Evolutionary conservation across 2,113 vertebrate genomes (phyloP).

Genomic region (Nematolebias whitei): DNA sequence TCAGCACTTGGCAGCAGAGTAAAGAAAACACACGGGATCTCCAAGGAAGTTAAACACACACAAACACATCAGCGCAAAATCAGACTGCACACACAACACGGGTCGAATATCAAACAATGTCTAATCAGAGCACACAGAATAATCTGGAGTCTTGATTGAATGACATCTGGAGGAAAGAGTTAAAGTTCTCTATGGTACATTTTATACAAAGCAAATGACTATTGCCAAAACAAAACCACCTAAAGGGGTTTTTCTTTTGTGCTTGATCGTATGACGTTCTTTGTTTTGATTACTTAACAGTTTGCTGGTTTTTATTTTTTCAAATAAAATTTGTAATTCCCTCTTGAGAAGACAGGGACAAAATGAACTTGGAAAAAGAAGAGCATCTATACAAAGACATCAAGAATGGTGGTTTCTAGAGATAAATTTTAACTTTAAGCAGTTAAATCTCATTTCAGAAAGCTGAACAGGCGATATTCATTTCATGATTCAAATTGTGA

Average conservation of each 20-base stretch:
- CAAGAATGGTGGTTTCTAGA: not conserved
- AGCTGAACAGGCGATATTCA: not conserved
- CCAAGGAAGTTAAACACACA: slow-evolving; percentile 13
- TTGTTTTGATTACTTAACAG: not conserved
- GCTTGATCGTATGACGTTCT: not conserved
- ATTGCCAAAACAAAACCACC: not conserved
- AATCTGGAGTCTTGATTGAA: slow-evolving; percentile 6
- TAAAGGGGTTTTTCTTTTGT: not conserved
- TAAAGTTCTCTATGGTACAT: not conserved
- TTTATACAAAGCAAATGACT: slow-evolving; percentile 12
- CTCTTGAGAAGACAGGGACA: not conserved
- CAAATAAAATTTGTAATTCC: not conserved
- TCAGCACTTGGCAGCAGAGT: slow-evolving; percentile 44
- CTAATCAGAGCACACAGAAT: not conserved
- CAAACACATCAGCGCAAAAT: slow-evolving; percentile 3
- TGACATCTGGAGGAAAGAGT: slow-evolving; percentile 4
- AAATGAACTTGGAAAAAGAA: not conserved
- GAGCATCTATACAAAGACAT: no score
- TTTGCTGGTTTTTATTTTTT: not conserved
- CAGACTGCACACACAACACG: slow-evolving; percentile 15
- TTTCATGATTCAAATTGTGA: not conserved
- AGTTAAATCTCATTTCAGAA: slow-evolving; percentile 10
- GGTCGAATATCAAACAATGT: slow-evolving; percentile 14
- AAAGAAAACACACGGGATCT: slow-evolving; percentile 25
- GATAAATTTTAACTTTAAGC: no score